Base-by-base conservation (phyloP, 1,140 invertebrate species). In the Rhagoletis zephyria region DNA sequence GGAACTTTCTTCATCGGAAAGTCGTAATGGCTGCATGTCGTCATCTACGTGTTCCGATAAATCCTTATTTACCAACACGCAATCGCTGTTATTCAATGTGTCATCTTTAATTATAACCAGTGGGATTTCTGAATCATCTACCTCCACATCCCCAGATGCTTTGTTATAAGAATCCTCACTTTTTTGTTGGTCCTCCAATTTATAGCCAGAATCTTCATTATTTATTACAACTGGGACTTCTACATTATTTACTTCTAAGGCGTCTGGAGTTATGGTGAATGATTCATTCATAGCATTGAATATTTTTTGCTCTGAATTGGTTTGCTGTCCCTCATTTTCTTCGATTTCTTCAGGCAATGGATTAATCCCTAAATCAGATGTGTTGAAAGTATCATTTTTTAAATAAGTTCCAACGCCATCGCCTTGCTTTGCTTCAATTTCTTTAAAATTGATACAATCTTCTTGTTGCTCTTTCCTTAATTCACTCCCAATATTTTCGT, bases 121-220 rank as follows among this genome's bases (percentile, higher is more conserved):
- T 70, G 65, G 59, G 10, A 85, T 59, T 48, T n/a, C 42, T 12
- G 7, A 14, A 6, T 87, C 85, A 0, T 19, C 64, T 56, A 16
- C 56, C 63, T 85, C 77, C 3, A 2, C 2, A 0, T 89, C 59
- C 7, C 90, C 88, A 0, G 89, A 88, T 89, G 89, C 91, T 85
- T 91, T 87, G 3, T 85, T 48, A 30, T 6, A 56, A 56, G 51
- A 56, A 4, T 85, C 61, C 7, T 88, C 51, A n/a, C 89, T 88
- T n/a, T 89, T 88, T 2, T n/a, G n/a, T n/a, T n/a, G n/a, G n/a
- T 65, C 51, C 16, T 42, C 59, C 9, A 40, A 0, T 9, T 56
- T 87, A 42, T 59, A n/a, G 30, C 14, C 19, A 63, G 16, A 10
- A 14, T 63, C 61, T 10, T 63, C 61, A 2, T 63, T 63, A 63